A percentile compares a stretch with the other conserved stretches of the same genome.
Evolutionary conservation across 2,888 invertebrate species (phyloP).

Genomic region (Ceramica pisi): DNA sequence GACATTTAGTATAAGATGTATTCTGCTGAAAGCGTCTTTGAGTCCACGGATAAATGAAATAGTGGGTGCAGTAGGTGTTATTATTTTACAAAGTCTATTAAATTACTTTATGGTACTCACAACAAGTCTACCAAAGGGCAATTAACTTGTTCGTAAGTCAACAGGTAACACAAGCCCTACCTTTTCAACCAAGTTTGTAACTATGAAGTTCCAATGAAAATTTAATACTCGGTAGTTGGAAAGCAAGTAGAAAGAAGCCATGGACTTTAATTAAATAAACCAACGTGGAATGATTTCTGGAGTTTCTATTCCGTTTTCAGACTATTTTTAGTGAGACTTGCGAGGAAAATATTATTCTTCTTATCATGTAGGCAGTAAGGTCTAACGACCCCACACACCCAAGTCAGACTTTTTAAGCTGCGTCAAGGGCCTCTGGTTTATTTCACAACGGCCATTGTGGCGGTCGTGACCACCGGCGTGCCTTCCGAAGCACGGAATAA

Average conservation of each 20-base stretch:
- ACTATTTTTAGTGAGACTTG: background rate
- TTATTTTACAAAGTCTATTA: slow-evolving; percentile 2
- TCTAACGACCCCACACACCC: no score
- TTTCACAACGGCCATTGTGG: no score
- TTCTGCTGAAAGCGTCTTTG: background rate
- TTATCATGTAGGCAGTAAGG: no score
- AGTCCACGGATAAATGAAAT: background rate
- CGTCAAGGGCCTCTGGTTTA: no score
- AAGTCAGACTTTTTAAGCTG: no score
- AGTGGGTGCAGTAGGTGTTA: background rate
- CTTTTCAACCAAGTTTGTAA: slow-evolving; percentile 13
- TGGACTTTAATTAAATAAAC: background rate
- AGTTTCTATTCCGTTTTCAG: background rate
- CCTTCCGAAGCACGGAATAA: no score
- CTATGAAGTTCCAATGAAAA: slow-evolving; percentile 26
- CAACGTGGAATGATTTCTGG: background rate
- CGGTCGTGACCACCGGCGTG: no score
- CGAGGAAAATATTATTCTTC: no score
- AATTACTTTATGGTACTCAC: slow-evolving; percentile 4
- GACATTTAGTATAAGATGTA: background rate
- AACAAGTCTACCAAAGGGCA: background rate
- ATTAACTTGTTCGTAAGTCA: slow-evolving; percentile 20
- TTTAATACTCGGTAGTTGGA: slow-evolving; percentile 17
- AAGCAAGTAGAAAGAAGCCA: slow-evolving; percentile 1
- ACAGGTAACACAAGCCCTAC: slow-evolving; percentile 5